Conservation (phyloP, 2,113 vertebrate species). For the Galemys pyrenaicus region DNA sequence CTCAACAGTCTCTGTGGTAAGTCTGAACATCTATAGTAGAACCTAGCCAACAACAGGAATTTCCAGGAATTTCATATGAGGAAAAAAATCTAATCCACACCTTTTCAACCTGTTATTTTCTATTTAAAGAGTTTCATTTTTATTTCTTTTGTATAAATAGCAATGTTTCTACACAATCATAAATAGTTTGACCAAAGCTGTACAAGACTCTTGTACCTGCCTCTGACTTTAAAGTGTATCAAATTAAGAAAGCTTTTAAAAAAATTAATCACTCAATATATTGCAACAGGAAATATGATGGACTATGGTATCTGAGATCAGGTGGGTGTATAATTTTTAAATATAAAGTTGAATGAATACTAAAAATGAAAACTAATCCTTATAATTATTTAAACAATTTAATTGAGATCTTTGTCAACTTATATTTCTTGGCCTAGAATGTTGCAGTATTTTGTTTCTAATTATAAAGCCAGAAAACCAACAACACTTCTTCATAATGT, state of each 20-base stretch:
- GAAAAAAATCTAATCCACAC: neutral
- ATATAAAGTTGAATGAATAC: neutral
- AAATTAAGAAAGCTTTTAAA: neutral
- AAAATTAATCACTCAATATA: neutral
- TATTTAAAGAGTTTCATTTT: neutral
- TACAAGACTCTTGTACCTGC: neutral
- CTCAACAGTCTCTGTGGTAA: neutral
- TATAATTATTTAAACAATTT: neutral
- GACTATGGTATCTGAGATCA: neutral
- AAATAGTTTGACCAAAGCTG: slow-evolving; percentile 9
- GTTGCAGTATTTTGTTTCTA: neutral
- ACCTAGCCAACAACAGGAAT: neutral
- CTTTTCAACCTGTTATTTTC: slow-evolving; percentile 10
- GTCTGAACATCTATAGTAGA: neutral
- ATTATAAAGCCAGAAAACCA: neutral
- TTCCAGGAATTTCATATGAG: neutral
- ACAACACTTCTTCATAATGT: neutral
- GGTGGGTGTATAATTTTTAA: neutral
- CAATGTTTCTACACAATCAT: neutral
- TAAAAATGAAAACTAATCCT: neutral
- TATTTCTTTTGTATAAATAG: neutral
- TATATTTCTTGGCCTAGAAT: neutral
- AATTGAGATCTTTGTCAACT: neutral
- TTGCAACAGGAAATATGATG: neutral
- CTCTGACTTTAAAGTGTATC: neutral